Conservation (phyloP, 2,113 vertebrate species). For the Cichladusa arquata region DNA sequence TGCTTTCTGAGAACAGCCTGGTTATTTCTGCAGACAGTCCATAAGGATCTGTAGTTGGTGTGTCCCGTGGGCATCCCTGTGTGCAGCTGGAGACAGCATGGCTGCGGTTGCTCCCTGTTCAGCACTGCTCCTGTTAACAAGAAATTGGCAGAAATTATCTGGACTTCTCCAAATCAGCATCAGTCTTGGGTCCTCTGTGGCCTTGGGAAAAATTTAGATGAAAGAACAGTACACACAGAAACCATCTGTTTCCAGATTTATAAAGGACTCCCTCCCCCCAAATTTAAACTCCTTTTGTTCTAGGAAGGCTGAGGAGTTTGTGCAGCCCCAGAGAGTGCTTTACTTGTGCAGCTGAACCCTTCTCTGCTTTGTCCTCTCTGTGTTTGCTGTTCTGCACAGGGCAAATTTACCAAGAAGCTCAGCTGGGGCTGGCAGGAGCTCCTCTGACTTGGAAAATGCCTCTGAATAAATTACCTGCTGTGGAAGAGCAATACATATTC, state of each 20-base stretch:
- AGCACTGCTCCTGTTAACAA: background rate
- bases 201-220: background rate
- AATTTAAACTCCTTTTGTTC: background rate
- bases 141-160: background rate
- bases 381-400: constrained; percentile 12
- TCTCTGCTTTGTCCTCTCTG: background rate
- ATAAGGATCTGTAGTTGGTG: background rate
- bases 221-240: background rate
- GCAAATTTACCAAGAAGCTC: background rate
- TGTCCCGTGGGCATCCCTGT: background rate
- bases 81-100: background rate
- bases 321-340: background rate
- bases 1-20: background rate
- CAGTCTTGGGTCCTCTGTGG: background rate
- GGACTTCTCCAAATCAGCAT: background rate
- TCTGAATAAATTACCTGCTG: constrained; percentile 8
- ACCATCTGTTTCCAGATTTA: background rate
- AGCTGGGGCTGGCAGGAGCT: background rate
- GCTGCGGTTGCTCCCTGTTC: background rate
- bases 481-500: background rate
- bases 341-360: background rate
- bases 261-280: accelerated
- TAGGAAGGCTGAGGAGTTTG: background rate
- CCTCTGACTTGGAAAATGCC: constrained; percentile 5
- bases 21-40: accelerated